Evolutionary conservation across 1,140 invertebrate genomes (phyloP).

Genomic region (Lasioglossum albipes): DNA sequence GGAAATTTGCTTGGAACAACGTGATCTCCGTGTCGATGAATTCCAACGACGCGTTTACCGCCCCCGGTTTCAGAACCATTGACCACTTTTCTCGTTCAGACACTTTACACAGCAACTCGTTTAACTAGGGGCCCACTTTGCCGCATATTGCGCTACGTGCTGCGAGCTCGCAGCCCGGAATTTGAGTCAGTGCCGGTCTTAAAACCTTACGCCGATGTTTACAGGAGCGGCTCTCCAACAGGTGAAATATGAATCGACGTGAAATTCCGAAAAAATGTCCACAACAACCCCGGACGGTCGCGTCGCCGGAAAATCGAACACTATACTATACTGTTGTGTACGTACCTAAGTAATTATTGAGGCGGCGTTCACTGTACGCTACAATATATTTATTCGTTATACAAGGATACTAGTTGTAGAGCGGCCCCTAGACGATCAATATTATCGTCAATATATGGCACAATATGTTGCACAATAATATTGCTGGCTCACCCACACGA

Average conservation of each 20-base stretch:
- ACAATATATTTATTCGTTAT: too few relatives aligned
- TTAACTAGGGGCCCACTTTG: constrained; percentile 36
- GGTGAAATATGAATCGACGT: constrained; percentile 20
- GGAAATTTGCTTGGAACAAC: constrained; percentile 31
- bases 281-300: too few relatives aligned
- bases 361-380: too few relatives aligned
- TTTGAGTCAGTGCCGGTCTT: constrained; percentile 31
- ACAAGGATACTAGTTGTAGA: too few relatives aligned
- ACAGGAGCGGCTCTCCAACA: constrained; percentile 14
- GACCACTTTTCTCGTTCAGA: constrained; percentile 35
- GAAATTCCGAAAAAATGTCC: neutral
- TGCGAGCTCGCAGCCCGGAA: constrained; percentile 34
- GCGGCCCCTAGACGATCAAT: too few relatives aligned
- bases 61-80: constrained; percentile 16
- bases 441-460: too few relatives aligned
- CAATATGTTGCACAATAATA: too few relatives aligned
- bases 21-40: constrained; percentile 32
- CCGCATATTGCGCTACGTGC: constrained; percentile 48
- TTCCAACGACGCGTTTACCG: constrained; percentile 17
- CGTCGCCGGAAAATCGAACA: too few relatives aligned
- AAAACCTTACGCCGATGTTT: constrained; percentile 35
- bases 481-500: too few relatives aligned
- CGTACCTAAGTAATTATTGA: too few relatives aligned
- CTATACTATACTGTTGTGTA: too few relatives aligned
- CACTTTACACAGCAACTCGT: constrained; percentile 24